A percentile compares a stretch with the other conserved stretches of the same genome.
phyloP scores from a whole-genome alignment of 2,797 vertebrate genomes.

The Catamblyrhynchus diadema region DNA sequence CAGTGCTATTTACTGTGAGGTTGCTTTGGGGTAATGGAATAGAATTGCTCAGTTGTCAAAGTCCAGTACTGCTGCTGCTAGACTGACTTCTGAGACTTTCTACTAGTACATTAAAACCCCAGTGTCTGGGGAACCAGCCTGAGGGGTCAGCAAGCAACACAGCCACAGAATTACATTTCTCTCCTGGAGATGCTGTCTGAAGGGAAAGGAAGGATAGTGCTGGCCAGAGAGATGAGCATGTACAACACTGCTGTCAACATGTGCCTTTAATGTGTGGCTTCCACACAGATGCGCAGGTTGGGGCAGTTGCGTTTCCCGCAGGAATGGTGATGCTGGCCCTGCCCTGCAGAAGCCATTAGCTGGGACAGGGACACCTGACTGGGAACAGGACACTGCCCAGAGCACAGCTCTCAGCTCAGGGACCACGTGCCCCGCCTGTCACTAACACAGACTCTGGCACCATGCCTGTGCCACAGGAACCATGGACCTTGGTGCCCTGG shows the following conservation, averaged over 20 bases:
- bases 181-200: not conserved
- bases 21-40: not conserved
- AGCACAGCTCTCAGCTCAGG: not conserved
- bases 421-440: accelerated
- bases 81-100: not conserved
- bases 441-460: not conserved
- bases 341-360: not conserved
- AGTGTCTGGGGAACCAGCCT: not conserved
- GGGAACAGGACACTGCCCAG: not conserved
- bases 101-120: not conserved
- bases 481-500: not conserved
- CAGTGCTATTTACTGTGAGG: not conserved
- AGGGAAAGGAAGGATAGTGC: not conserved
- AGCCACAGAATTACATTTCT: not conserved
- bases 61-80: not conserved
- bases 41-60: not conserved
- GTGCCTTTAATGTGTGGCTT: not conserved
- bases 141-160: not conserved
- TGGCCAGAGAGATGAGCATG: not conserved
- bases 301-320: not conserved
- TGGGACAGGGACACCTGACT: not conserved
- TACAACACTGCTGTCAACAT: not conserved
- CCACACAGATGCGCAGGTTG: not conserved
- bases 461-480: accelerated
- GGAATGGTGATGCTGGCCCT: not conserved